Evolutionary conservation across 2,113 vertebrate species (phyloP), one percentile per base, ranked within the genome.

Genomic region (Mirounga angustirostris): DNA sequence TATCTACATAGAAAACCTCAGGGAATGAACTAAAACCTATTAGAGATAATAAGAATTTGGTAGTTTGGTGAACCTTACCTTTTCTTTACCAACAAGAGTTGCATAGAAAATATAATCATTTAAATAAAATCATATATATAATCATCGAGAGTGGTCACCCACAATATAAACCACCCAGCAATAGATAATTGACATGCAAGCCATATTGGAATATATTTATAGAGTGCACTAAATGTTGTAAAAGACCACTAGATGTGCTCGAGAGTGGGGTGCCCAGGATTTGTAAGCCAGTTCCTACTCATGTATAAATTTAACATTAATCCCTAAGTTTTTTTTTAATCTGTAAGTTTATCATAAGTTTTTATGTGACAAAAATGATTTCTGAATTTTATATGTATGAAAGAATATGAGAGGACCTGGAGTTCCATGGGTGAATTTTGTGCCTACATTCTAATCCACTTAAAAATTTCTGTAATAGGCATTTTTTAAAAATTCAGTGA

Each of bases 341-440:
- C 26, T 22, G 26, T 81, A 86, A 59, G 43, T 71, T 83, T 78
- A 63, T 33, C 28, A 30, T 65, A n/a, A 19, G n/a, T 94, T 92
- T 92, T 65, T 88, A 88, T 74, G 52, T 69, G 80, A 74, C 52
- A 91, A 46, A 81, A 95, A n/a, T 59, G 24, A 91, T 73, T 84
- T 84, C 80, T 33, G 56, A 87, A 84, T 96, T 76, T 95, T n/a
- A 58, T 61, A 58, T 54, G 22, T 71, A 26, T 88, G 80, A 88
- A 95, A 76, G 78, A 88, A 58, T 50, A 40, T 56, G 4, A 63
- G 30, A 83, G 50, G 46, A 80, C 28, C 58, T 7, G 2, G n/a
- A 92, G 36, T 65, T 93, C 59, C 43, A 26, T 0, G 8, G 33
- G 18, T 95, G 36, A 74, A 63, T 78, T 92, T 87, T 36, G 43